phyloP scores from a whole-genome alignment of 2,113 vertebrate genomes.

The Apistogramma diplotaenia region DNA sequence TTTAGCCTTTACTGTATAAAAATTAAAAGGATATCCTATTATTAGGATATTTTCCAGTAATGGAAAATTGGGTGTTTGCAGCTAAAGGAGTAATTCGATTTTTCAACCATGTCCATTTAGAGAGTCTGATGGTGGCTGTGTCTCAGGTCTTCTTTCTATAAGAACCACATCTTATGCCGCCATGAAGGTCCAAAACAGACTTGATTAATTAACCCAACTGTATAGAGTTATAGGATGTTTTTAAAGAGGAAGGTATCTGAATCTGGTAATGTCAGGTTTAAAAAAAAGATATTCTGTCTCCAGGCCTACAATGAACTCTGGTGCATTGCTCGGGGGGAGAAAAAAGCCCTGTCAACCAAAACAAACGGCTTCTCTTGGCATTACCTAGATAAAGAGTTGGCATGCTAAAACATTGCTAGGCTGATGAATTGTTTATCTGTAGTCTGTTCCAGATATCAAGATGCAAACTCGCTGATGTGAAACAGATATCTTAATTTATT shows the following conservation, averaged over 20 bases:
- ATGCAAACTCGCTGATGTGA: not conserved
- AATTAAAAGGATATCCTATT: not conserved
- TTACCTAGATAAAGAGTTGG: not conserved
- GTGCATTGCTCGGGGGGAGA: not conserved
- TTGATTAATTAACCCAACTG: conserved; percentile 35
- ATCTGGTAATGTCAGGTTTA: conserved; percentile 11
- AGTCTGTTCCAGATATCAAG: not conserved
- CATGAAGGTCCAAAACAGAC: conserved; percentile 46
- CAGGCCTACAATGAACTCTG: not conserved
- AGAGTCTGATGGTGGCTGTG: conserved; percentile 13
- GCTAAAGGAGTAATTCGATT: not conserved
- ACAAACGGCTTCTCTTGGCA: not conserved
- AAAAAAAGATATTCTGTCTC: conserved; percentile 3
- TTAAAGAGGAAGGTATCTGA: conserved; percentile 23
- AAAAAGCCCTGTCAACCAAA: not conserved
- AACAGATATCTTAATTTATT: not conserved
- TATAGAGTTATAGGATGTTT: conserved; percentile 29
- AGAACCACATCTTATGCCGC: conserved; percentile 28
- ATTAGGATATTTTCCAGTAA: not conserved
- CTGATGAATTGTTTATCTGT: not conserved
- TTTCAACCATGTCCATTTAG: conserved; percentile 1
- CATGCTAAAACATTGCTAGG: not conserved
- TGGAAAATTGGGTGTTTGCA: not conserved
- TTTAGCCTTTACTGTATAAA: not conserved
- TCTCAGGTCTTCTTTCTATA: conserved; percentile 36